phyloP scores from a whole-genome alignment of 2,113 vertebrate species.

The Emydocephalus ijimae region DNA sequence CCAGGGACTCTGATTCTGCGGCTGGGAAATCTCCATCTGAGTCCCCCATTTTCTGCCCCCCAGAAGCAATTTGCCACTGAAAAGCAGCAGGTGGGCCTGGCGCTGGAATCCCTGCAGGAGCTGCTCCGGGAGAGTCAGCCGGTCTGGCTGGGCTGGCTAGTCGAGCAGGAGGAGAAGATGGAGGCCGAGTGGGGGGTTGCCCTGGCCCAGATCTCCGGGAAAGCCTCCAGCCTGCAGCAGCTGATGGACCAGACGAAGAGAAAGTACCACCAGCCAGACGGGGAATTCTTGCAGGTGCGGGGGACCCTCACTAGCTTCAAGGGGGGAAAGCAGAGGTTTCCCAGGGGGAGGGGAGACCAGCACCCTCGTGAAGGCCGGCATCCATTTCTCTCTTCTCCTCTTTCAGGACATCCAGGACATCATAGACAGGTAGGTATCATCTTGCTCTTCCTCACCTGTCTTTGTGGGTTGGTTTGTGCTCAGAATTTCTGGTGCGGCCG shows the following conservation, averaged over 20 bases:
- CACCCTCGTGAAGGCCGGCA: neutral
- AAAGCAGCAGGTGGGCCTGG: neutral
- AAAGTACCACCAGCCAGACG: rapidly evolving
- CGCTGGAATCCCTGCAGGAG: neutral
- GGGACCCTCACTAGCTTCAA: neutral
- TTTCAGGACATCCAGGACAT: neutral
- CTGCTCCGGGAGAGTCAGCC: neutral
- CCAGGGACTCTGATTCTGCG: too few species aligned
- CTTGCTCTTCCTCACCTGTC: neutral
- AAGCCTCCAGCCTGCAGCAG: neutral
- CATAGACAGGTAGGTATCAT: neutral
- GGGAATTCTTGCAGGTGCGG: neutral
- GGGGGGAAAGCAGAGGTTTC: neutral
- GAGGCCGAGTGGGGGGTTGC: neutral
- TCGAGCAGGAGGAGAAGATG: neutral
- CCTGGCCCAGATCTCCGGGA: neutral
- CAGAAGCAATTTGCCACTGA: neutral
- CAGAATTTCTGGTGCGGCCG: too few species aligned
- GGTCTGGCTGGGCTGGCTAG: neutral
- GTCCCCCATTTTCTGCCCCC: neutral
- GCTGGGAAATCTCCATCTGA: neutral
- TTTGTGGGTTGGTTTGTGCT: neutral
- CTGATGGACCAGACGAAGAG: neutral
- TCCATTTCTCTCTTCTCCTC: neutral
- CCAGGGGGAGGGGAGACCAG: too few species aligned